These are phyloP conservation scores for Liasis olivaceus DNA, from an alignment of 2,797 vertebrate genomes.

Conservation along the genomic window DNA sequence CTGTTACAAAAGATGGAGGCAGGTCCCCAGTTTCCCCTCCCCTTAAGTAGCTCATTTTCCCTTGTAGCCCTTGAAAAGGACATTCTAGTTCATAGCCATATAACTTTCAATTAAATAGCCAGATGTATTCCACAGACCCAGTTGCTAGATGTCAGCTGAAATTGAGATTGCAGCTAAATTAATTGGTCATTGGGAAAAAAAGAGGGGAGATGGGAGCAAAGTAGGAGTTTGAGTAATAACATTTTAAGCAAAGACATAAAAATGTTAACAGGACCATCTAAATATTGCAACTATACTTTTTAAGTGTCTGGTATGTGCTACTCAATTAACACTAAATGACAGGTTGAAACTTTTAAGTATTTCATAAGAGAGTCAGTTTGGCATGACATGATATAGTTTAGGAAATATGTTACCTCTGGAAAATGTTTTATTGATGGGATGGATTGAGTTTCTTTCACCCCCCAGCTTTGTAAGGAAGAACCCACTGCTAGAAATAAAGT, in stretches of 20 bases:
- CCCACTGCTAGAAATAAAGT: conserved; percentile 24
- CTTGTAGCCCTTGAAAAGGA: neutral
- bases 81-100: neutral
- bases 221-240: neutral
- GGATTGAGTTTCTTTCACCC: conserved; percentile 27
- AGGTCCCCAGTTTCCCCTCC: neutral
- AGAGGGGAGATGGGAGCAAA: neutral
- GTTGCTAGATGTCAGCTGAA: neutral
- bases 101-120: neutral
- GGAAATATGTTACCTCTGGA: neutral
- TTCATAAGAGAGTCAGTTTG: conserved; percentile 23
- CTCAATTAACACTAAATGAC: neutral
- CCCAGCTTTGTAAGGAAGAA: conserved; percentile 20
- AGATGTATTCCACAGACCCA: neutral
- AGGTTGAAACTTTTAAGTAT: neutral
- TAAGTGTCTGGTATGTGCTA: neutral
- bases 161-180: neutral
- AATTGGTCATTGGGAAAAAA: neutral
- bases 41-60: neutral
- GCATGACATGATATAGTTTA: conserved; percentile 11
- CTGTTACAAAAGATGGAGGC: neutral
- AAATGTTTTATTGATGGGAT: conserved; percentile 39
- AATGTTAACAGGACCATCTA: neutral
- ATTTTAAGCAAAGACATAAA: neutral
- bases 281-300: neutral